Base-by-base conservation (phyloP, 2,888 invertebrate species). In the Melipona beecheii region DNA sequence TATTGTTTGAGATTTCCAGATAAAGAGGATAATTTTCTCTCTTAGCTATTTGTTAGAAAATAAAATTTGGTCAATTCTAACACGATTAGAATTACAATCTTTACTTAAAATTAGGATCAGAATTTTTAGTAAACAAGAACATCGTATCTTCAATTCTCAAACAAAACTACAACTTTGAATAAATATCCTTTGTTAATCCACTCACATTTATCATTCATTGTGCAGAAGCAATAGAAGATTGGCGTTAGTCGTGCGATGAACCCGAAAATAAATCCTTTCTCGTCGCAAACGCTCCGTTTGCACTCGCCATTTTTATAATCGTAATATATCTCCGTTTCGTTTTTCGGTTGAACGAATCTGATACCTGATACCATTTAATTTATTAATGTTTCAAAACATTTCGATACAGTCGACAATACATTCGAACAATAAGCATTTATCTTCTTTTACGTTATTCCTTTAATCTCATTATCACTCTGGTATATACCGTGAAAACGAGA, bases 201-300 rank as follows among this genome's bases (percentile, higher is more conserved):
- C n/a, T 13, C 15, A 1, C 43, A 54, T 75, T 79, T 75, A 66
- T 70, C 50, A 5, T 58, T 60, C 60, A 54, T 15, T 4, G 49
- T 3, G 43, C 31, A 31, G 6, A 49, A 27, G 15, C 31, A 31
- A 31, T 1, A 31, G 24, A 62, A 52, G 64, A 52, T 19, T 21
- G 19, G 31, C 49, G 19, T 54, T 43, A 54, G 13, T 43, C 36
- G 27, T 9, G 31, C 69, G 58, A 71, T 71, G 68, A 17, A 15
- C 4, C 64, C 58, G 52, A 43, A 70, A 56, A 81, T 82, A 83
- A 73, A 83, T 83, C 60, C 69, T 58, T 9, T 9, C 9, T 43
- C 9, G 69, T 19, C 65, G 49, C 76, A 31, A 31, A 24, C 73
- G 64, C 58, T 71, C 13, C 58, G 64, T 73, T 69, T 65, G 64